phyloP scores from a whole-genome alignment of 2,888 invertebrate genomes.

The Ceramica pisi region DNA sequence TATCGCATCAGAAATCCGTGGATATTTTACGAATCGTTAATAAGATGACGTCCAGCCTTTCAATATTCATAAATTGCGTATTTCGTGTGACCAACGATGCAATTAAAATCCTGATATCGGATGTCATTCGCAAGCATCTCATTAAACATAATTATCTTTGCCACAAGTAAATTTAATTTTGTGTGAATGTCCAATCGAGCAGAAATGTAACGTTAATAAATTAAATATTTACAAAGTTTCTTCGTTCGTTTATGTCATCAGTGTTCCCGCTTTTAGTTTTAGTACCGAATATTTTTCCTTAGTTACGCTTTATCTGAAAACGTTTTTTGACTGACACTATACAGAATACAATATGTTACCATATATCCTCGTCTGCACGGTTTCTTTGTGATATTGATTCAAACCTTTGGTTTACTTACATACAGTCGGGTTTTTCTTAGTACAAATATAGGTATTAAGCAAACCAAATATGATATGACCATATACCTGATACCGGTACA shows the following conservation, averaged over 20 bases:
- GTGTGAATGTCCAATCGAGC: neutral
- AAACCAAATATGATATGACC: too few relatives aligned
- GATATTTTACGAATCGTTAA: neutral
- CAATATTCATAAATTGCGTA: slow-evolving; percentile 8
- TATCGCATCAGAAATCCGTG: neutral
- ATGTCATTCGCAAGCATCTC: neutral
- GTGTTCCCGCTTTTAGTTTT: neutral
- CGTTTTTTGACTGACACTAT: neutral
- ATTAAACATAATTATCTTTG: slow-evolving; percentile 28
- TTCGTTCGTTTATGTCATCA: neutral
- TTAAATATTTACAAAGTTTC: neutral
- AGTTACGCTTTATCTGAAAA: neutral
- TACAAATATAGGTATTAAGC: too few relatives aligned
- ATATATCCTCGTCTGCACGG: too few relatives aligned
- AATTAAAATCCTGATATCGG: slow-evolving; percentile 15
- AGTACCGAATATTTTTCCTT: neutral
- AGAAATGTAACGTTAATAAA: neutral
- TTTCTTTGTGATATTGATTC: too few relatives aligned
- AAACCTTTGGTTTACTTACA: too few relatives aligned
- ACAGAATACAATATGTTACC: too few relatives aligned
- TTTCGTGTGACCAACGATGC: slow-evolving; percentile 6
- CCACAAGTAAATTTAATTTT: slow-evolving; percentile 17
- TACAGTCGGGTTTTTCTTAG: too few relatives aligned
- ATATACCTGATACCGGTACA: too few relatives aligned
- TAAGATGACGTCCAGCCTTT: neutral